Conservation (phyloP, 2,888 invertebrate species). For the Griposia aprilina region DNA sequence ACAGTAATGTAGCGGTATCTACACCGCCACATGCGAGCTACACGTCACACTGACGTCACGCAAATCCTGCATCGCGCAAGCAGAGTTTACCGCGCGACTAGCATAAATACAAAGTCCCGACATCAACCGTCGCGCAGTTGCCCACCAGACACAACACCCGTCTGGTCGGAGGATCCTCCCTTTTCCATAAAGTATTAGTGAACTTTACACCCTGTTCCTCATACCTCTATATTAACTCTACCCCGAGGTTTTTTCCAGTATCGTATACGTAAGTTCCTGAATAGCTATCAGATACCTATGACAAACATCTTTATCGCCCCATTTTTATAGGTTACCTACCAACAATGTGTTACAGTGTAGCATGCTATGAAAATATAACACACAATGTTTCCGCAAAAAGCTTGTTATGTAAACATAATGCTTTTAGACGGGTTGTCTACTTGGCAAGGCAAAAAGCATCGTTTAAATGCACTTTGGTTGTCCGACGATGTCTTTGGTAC, state of each 20-base stretch:
- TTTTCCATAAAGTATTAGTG: too few species aligned
- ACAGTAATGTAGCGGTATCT: too few species aligned
- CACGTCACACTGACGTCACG: too few species aligned
- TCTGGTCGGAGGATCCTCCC: too few species aligned
- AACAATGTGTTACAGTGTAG: background rate
- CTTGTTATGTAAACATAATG: slow-evolving; percentile 40
- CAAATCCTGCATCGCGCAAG: too few species aligned
- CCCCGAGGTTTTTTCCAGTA: background rate
- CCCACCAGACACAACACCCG: too few species aligned
- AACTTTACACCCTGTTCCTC: too few species aligned
- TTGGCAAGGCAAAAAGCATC: slow-evolving; percentile 21
- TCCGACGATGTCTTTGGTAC: background rate
- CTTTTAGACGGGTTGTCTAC: slow-evolving; percentile 24
- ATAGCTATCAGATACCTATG: background rate
- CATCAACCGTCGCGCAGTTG: too few species aligned
- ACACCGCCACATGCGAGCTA: too few species aligned
- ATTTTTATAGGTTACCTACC: slow-evolving; percentile 25
- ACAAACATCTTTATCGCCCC: background rate
- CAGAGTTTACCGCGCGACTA: too few species aligned
- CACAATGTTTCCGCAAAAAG: slow-evolving; percentile 16
- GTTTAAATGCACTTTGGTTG: slow-evolving; percentile 25
- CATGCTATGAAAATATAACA: slow-evolving; percentile 12
- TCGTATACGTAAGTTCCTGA: slow-evolving; percentile 8
- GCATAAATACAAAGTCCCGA: too few species aligned
- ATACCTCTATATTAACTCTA: background rate